Evolutionary conservation across 2,888 invertebrate species (phyloP), one percentile per base, ranked within the genome.

Genomic region (Drosophila infuscata): DNA sequence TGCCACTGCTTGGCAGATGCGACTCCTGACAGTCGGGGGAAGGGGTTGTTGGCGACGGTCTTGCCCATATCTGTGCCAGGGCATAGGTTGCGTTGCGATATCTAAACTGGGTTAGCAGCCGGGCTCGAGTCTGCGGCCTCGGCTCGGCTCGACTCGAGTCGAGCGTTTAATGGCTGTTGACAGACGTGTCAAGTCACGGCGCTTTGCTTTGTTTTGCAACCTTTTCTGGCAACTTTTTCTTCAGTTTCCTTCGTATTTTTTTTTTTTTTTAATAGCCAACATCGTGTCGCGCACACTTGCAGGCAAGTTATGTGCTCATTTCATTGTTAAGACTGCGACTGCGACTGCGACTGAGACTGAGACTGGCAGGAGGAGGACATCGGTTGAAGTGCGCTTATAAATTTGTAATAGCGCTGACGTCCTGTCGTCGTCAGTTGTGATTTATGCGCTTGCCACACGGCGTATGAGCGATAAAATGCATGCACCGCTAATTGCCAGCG

Each of bases 121-220:
- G 69, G 82, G 60, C 66, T 53, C 63, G 46, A 70, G 73, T 57
- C 74, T 80, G 63, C 58, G 58, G 61, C 61, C 79, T 74, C n/a
- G 49, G 1, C 49, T 49, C 29, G 49, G 1, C 49, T 49, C 29
- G 7, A 33, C 38, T 38, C 38, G 56, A 56, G 29, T 76, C 81
- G 79, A 79, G 82, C 80, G 75, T 83, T 90, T 91, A 91, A 91
- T 90, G 90, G 89, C 80, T 91, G 91, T 87, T 91, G 91, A 91
- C 91, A 91, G 89, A 88, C 91, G 82, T 91, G 91, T 89, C 91
- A 90, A 79, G 76, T 74, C 70, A 76, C 73, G 78, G 68, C 77
- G 63, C 32, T 70, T 62, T 62, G 76, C 76, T 60, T 69, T 80
- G 78, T 80, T 80, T 80, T 76, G 76, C 68, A 76, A 78, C 67